Evolutionary conservation across 2,888 invertebrate species (phyloP).

Genomic region (Hemicrepidius hirtus): DNA sequence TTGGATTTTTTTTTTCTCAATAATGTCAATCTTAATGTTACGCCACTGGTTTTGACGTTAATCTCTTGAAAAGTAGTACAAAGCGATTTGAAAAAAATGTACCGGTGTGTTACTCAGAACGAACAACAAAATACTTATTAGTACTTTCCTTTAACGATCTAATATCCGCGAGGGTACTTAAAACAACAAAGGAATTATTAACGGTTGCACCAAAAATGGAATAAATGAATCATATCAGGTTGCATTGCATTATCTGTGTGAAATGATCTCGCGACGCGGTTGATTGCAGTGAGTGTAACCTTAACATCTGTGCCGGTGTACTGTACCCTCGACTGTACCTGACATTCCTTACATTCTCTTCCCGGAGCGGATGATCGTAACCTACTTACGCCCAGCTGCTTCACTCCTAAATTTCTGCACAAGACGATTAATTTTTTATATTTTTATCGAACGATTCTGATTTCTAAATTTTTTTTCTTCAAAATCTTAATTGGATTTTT

Average conservation of each 20-base stretch:
- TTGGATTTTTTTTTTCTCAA: too few species aligned
- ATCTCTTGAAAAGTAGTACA: slow-evolving; percentile 20
- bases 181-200: slow-evolving; percentile 28
- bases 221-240: slow-evolving; percentile 29
- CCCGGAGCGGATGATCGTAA: slow-evolving; percentile 46
- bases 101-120: not conserved
- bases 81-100: not conserved
- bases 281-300: slow-evolving; percentile 45
- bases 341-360: slow-evolving; percentile 57
- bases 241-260: slow-evolving; percentile 34
- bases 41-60: not conserved
- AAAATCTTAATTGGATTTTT: too few species aligned
- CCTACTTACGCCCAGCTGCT: slow-evolving; percentile 41
- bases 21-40: not conserved
- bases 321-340: slow-evolving; percentile 59
- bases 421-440: not conserved
- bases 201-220: slow-evolving; percentile 30
- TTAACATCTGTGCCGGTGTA: slow-evolving; percentile 53
- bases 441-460: not conserved
- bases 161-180: slow-evolving; percentile 11
- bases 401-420: slow-evolving; percentile 1
- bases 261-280: slow-evolving; percentile 38
- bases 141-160: slow-evolving; percentile 8
- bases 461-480: too few species aligned
- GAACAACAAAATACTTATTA: not conserved